Evolutionary conservation across 2,113 vertebrate genomes (phyloP), one percentile per base, ranked within the genome.

Genomic region (Parus major): DNA sequence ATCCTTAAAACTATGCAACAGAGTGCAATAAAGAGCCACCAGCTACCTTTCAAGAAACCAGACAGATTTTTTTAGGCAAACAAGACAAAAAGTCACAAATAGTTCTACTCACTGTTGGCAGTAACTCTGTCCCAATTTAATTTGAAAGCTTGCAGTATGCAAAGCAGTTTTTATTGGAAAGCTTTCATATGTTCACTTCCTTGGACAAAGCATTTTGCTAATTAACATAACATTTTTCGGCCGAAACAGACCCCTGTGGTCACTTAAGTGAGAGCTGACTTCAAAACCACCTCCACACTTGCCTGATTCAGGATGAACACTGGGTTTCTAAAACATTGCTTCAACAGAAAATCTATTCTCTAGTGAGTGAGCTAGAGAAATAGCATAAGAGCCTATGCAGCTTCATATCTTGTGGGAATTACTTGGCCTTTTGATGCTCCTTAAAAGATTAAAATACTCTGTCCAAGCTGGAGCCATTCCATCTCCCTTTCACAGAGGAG

Each of bases 111-210:
- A 23, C 41, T 75, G 12, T 82, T 19, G 28, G 72, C 92, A 90
- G 33, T 82, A 94, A 24, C 33, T 92, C 41, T 73, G 65, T 85
- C 66, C 36, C 66, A 82, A 24, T 93, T 93, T 92, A 90, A 94
- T 94, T 84, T 90, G 88, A 89, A 95, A 94, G 52, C 66, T 78
- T 95, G 50, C 73, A 85, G 20, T 90, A 90, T 92, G 87, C 87
- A 95, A 92, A 95, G 20, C 17, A 70, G 39, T 65, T 95, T 94
- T 90, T 90, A 86, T 93, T 94, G 82, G 95, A 95, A 90, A 50
- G 31, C 23, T 94, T 96, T 92, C 64, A 60, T 90, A 93, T 11
- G 11, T 87, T 83, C 66, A 39, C 57, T 92, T 95, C 52, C 72
- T 91, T 70, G 95, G 76, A 92, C 50, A 92, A 95, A 84, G 39